Evolutionary conservation across 2,888 invertebrate species (phyloP).

Genomic region (Elmis aenea): DNA sequence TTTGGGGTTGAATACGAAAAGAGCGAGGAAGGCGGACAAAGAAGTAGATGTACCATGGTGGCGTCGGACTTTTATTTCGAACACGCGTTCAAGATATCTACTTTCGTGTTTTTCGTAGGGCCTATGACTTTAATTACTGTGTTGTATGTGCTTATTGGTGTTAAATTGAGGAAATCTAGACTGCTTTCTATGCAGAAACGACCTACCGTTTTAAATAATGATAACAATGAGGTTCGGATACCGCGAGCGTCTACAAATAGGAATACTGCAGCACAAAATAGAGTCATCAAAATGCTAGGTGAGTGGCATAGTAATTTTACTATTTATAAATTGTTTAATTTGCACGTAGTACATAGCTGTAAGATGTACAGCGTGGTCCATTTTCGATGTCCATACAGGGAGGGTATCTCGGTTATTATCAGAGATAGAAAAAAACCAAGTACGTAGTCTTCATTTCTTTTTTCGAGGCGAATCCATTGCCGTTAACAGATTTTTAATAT

Average conservation of each 20-base stretch:
- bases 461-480: too few species aligned
- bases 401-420: too few species aligned
- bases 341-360: too few species aligned
- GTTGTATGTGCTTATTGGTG: conserved; percentile 71
- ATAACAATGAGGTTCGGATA: conserved; percentile 9
- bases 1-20: conserved; percentile 44
- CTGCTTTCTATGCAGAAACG: conserved; percentile 9
- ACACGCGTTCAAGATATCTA: conserved; percentile 75
- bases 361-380: too few species aligned
- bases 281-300: conserved; percentile 77
- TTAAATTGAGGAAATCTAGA: conserved; percentile 63
- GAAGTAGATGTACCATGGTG: conserved; percentile 48
- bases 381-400: too few species aligned
- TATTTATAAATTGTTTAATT: too few species aligned
- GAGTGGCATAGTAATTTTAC: too few species aligned
- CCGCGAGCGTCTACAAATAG: conserved; percentile 28
- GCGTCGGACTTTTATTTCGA: conserved; percentile 51
- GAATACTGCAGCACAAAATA: conserved; percentile 42
- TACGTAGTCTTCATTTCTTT: too few species aligned
- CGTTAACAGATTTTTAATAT: too few species aligned
- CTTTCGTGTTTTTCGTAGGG: conserved; percentile 76
- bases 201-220: conserved; percentile 3
- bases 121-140: conserved; percentile 85
- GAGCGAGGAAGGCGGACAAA: conserved; percentile 39
- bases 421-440: too few species aligned